phyloP scores from a whole-genome alignment of 2,888 invertebrate species.

The Andricus curvator region DNA sequence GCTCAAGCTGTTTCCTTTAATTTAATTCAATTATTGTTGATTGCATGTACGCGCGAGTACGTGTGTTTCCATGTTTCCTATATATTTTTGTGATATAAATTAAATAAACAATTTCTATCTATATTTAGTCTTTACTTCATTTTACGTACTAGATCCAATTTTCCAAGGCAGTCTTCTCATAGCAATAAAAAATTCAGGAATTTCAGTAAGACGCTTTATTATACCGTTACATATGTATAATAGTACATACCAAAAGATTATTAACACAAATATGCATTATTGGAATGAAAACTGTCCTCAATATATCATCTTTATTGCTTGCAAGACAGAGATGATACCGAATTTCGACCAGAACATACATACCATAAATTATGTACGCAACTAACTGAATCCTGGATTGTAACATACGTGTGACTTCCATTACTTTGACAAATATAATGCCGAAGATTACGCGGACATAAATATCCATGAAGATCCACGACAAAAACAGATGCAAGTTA shows the following conservation, averaged over 20 bases:
- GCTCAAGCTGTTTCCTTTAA: neutral
- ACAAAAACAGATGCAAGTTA: neutral
- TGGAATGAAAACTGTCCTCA: slow-evolving; percentile 31
- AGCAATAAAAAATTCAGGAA: neutral
- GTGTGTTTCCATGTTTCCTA: neutral
- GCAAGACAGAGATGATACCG: neutral
- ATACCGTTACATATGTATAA: slow-evolving; percentile 23
- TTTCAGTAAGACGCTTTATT: slow-evolving; percentile 9
- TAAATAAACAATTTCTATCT: neutral
- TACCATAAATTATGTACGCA: slow-evolving; percentile 4
- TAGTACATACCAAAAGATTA: slow-evolving; percentile 2
- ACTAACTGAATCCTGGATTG: neutral
- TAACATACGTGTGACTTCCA: slow-evolving; percentile 2
- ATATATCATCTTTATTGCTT: slow-evolving; percentile 1
- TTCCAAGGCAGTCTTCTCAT: no score
- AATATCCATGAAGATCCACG: neutral
- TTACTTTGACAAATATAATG: slow-evolving; percentile 8
- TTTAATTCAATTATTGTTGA: neutral
- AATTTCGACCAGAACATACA: slow-evolving; percentile 17
- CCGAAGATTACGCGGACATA: slow-evolving; percentile 13
- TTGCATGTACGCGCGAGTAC: neutral
- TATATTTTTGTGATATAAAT: neutral
- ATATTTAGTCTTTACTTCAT: neutral
- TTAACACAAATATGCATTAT: slow-evolving; percentile 38
- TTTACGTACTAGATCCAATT: neutral